Base-by-base conservation (phyloP, 2,113 vertebrate species). In the Myrmophylax atrothorax region DNA sequence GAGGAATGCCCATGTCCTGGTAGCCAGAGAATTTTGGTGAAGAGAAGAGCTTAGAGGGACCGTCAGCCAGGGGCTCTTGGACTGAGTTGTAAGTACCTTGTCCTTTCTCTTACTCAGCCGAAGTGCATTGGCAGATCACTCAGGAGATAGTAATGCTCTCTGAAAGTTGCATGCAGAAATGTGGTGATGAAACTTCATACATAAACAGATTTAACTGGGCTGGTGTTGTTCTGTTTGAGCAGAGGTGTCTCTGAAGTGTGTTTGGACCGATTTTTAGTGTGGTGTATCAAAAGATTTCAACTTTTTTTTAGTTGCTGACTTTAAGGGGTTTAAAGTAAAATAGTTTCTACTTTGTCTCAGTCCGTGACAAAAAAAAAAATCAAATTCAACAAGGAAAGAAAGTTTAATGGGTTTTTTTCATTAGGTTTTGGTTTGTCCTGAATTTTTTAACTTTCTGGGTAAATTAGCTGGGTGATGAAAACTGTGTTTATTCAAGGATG, bases 21-120 rank as follows among this genome's bases (percentile, higher is more conserved):
- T 93, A 97, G 90, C 89, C 84, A 85, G 94, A 94, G 82, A 89
- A 94, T 96, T 96, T 93, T 92, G 94, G 90, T 94, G 89, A 87
- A 90, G 84, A 96, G 94, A 73, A 88, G 83, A 96, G 93, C 66
- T 96, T 95, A 92, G 94, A 96, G 86, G 82, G 64, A 93, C 74
- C 78, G 3, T 93, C 95, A 97, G 93, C 87, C 92, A 92, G 94
- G 96, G 84, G 92, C 90, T 73, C 94, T 96, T 95, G 94, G 88
- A 97, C 93, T 87, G 88, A 97, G 97, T 96, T 98, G 98, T 98
- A 96, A 98, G 98, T 98, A 98, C 64, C 73, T 96, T 73, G n/a
- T 82, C 86, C 84, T 72, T 52, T 67, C 83, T 89, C 52, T 73
- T 86, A 66, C 67, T 52, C 64, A 28, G 72, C n/a, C 22, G 22